A percentile compares a stretch with the other conserved stretches of the same genome.
Conservation (phyloP, 1,140 invertebrate genomes). For the Drosophila arawakana region DNA sequence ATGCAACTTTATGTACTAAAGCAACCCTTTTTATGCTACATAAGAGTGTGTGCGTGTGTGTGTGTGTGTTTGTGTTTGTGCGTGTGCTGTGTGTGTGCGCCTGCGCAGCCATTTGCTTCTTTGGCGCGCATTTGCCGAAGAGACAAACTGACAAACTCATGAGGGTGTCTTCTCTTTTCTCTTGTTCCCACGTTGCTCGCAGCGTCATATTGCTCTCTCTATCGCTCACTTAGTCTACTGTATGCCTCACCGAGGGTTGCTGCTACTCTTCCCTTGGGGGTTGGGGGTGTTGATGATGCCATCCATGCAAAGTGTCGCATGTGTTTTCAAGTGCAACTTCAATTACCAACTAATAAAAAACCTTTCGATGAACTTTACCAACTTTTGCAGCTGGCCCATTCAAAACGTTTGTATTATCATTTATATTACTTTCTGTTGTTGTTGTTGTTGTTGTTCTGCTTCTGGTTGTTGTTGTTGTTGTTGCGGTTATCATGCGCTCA, state of each 20-base stretch:
- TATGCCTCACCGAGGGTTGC: slow-evolving; percentile 16
- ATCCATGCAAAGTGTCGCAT: slow-evolving; percentile 70
- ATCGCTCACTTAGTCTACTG: not conserved
- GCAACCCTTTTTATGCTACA: slow-evolving; percentile 61
- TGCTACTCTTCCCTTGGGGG: not conserved
- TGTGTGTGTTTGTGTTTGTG: slow-evolving; percentile 13
- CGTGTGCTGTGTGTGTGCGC: slow-evolving; percentile 35
- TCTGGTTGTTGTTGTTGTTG: slow-evolving; percentile 13
- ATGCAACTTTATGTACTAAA: slow-evolving; percentile 22
- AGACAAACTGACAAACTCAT: slow-evolving; percentile 31
- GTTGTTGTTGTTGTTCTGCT: not conserved
- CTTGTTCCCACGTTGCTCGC: slow-evolving; percentile 36
- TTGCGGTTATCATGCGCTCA: slow-evolving; percentile 52
- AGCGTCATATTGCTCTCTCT: slow-evolving; percentile 4
- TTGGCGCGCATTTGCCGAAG: slow-evolving; percentile 69
- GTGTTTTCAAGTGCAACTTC: slow-evolving; percentile 79
- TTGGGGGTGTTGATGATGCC: slow-evolving; percentile 50
- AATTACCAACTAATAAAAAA: slow-evolving; percentile 52
- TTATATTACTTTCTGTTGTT: slow-evolving; percentile 7
- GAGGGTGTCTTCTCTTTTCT: slow-evolving; percentile 57
- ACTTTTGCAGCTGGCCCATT: slow-evolving; percentile 36
- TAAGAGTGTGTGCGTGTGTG: slow-evolving; percentile 1
- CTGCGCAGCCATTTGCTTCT: slow-evolving; percentile 55
- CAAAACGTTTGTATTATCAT: slow-evolving; percentile 20
- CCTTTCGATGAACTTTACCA: slow-evolving; percentile 21